Conservation (phyloP, 2,888 invertebrate genomes). For the Saturnia pavonia region DNA sequence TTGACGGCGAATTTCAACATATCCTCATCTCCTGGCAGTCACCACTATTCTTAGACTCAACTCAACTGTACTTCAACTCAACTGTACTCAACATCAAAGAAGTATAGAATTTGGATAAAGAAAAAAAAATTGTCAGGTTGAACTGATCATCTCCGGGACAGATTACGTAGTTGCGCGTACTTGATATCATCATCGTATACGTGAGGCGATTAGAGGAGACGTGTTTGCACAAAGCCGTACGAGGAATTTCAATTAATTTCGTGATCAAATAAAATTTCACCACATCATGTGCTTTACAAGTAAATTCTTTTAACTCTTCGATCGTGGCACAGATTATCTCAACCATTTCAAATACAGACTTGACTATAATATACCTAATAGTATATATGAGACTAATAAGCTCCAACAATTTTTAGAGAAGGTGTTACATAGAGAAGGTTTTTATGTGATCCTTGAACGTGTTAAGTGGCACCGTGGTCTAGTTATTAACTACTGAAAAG, state of each 20-base stretch:
- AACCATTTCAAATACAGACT: background rate
- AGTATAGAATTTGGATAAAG: background rate
- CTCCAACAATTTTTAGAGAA: too few relatives aligned
- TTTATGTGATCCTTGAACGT: too few relatives aligned
- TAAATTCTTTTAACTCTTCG: background rate
- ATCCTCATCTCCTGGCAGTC: too few relatives aligned
- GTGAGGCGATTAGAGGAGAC: slow-evolving; percentile 20
- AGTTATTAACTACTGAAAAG: too few relatives aligned
- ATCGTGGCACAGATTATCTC: background rate
- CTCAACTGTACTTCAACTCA: too few relatives aligned
- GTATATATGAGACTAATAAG: too few relatives aligned
- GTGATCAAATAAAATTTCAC: slow-evolving; percentile 23
- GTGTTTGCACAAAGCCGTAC: slow-evolving; percentile 6
- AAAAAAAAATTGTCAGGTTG: background rate
- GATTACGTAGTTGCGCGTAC: background rate
- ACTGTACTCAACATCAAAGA: too few relatives aligned
- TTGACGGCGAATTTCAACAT: background rate
- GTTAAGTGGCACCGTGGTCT: too few relatives aligned
- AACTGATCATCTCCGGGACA: background rate
- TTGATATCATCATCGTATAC: slow-evolving; percentile 1
- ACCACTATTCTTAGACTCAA: too few relatives aligned
- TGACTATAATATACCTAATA: too few relatives aligned
- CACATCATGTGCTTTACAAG: background rate
- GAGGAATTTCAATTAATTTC: slow-evolving; percentile 20
- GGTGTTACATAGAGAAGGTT: too few relatives aligned